Evolutionary conservation across 2,888 invertebrate genomes (phyloP), one percentile per base, ranked within the genome.

Genomic region (Drosophila nr. perissopoda): DNA sequence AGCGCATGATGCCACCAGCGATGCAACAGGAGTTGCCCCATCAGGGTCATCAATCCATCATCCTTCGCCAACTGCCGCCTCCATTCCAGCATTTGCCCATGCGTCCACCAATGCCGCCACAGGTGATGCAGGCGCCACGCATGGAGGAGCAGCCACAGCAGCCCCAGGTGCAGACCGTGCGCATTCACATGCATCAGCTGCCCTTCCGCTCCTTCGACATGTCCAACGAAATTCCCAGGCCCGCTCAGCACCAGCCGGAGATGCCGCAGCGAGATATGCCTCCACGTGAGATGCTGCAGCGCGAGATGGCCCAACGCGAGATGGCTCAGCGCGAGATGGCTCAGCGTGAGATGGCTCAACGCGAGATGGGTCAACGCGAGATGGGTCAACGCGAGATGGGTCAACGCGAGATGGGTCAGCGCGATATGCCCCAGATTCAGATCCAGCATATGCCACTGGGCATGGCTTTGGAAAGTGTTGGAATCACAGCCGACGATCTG

Each of bases 71-170:
- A 46, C 25, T 46, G 46, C 46, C 46, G 25, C 46, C 92, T 31
- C 92, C 92, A 49, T 92, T 92, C 86, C 93, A 94, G 81, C 93
- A 93, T 61, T 87, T 93, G 89, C 92, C 92, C 60, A 93, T 92
- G 88, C 93, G 93, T 56, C 91, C 92, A 36, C 92, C 92, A 5
- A 92, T 92, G 92, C 93, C 92, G 74, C 91, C 92, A 76, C 90
- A 93, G 87, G 89, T 93, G 68, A 93, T 94, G 91, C 94, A 94
- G 79, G 93, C 94, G 0, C 94, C 94, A 46, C 93, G 92, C 66
- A 93, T 93, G 60, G 94, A 95, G 67, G 83, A 86, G 42, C 79
- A 82, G 67, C 81, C 77, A 51, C 91, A 69, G 31, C 72, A 82
- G 56, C 83, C 88, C n/a, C 88, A 84, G 42, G 61, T 84, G n/a